phyloP scores from a whole-genome alignment of 2,113 vertebrate genomes.

The Psettodes erumei region DNA sequence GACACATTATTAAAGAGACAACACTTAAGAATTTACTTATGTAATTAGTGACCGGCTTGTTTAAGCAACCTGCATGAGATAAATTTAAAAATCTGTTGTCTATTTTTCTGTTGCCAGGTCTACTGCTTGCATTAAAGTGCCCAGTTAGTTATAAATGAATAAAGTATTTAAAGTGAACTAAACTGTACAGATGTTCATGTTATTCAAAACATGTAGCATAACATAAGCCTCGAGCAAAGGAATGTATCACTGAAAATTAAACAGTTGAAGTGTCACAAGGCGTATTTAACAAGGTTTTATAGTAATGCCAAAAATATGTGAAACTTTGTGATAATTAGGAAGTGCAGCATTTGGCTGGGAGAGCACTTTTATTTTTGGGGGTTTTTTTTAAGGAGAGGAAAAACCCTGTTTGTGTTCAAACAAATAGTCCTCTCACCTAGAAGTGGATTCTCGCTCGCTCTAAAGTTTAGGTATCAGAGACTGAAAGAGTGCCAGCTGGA shows the following conservation, averaged over 20 bases:
- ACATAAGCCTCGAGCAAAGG: background rate
- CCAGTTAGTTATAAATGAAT: background rate
- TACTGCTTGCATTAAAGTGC: background rate
- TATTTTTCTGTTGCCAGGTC: background rate
- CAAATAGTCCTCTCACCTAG: background rate
- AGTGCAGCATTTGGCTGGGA: background rate
- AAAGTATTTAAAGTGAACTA: background rate
- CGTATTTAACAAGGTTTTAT: background rate
- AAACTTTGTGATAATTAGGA: background rate
- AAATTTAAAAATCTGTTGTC: too few relatives aligned
- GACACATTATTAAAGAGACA: background rate
- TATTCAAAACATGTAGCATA: too few relatives aligned
- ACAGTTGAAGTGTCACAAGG: background rate
- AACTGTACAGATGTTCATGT: background rate
- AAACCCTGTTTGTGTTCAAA: background rate
- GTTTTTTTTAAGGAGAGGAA: background rate
- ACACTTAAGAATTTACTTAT: background rate
- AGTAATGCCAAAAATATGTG: background rate
- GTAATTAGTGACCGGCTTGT: background rate
- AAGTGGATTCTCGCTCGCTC: background rate
- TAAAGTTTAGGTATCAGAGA: constrained; percentile 20
- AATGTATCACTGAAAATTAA: background rate
- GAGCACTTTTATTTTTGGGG: background rate
- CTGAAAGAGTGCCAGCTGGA: constrained; percentile 19
- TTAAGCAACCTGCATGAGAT: too few relatives aligned